Evolutionary conservation across 2,797 vertebrate species (phyloP).

Genomic region (Cossypha polioptera): DNA sequence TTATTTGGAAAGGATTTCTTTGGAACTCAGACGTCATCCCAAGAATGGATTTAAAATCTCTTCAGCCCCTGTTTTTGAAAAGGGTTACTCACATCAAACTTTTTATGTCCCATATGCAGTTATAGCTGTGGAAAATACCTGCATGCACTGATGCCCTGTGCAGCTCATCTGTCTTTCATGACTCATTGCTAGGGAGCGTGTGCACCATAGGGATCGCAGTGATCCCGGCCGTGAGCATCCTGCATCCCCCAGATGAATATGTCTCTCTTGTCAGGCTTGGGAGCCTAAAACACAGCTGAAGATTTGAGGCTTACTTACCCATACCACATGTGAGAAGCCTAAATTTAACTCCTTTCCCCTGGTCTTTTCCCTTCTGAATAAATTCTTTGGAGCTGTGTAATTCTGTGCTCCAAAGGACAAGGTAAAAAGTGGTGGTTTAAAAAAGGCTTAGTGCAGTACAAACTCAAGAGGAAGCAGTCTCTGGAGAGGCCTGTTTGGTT

Average conservation of each 20-base stretch:
- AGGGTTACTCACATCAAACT: neutral
- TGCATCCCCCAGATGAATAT: neutral
- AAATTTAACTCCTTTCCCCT: conserved; percentile 26
- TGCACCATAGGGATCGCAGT: fast-evolving
- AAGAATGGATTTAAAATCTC: neutral
- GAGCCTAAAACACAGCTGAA: neutral
- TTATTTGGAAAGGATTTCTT: conserved; percentile 17
- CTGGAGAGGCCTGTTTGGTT: neutral
- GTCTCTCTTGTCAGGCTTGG: neutral
- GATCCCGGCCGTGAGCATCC: fast-evolving
- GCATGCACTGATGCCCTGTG: neutral
- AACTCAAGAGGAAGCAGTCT: neutral
- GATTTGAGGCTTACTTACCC: neutral
- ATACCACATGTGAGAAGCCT: neutral
- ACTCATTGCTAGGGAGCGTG: neutral
- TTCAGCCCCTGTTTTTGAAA: neutral
- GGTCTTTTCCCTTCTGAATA: neutral
- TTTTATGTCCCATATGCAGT: neutral
- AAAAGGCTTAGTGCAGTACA: neutral
- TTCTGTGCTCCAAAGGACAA: neutral
- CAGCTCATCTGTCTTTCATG: neutral
- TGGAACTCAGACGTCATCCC: neutral
- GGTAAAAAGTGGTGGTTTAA: conserved; percentile 1
- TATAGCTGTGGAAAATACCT: neutral
- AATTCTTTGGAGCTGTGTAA: neutral